Evolutionary conservation across 2,888 invertebrate species (phyloP).

Genomic region (Drosophila recens): DNA sequence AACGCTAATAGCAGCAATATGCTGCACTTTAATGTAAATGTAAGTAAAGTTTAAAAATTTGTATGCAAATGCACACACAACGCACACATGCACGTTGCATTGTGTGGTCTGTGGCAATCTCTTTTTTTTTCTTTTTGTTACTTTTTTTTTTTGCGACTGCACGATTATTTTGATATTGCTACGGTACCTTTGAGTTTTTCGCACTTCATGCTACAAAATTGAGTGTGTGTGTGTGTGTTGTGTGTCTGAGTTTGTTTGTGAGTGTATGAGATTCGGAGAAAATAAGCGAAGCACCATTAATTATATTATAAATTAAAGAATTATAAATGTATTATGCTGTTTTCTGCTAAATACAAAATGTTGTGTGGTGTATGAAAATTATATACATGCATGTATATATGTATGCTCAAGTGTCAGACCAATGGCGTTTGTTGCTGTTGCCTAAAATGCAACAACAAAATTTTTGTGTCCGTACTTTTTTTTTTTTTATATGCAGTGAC

Average conservation of each 20-base stretch:
- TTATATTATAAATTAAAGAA: conserved; percentile 21
- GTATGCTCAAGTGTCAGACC: conserved; percentile 15
- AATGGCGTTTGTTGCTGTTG: conserved; percentile 53
- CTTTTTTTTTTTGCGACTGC: conserved; percentile 58
- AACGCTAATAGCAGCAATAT: conserved; percentile 47
- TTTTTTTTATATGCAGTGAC: conserved; percentile 32
- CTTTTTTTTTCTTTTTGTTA: conserved; percentile 42
- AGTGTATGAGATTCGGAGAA: conserved; percentile 31
- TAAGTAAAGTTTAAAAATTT: conserved; percentile 39
- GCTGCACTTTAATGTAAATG: conserved; percentile 44
- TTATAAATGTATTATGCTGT: conserved; percentile 20
- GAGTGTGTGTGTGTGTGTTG: conserved; percentile 24
- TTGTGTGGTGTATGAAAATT: conserved; percentile 12
- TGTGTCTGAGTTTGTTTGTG: conserved; percentile 18
- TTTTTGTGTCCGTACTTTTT: conserved; percentile 31
- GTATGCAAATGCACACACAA: conserved; percentile 33
- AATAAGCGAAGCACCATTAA: conserved; percentile 33
- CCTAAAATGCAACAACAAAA: conserved; percentile 39
- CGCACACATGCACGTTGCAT: conserved; percentile 47
- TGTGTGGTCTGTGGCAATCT: conserved; percentile 60
- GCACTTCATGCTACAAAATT: conserved; percentile 40
- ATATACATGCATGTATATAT: conserved; percentile 16
- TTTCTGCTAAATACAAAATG: conserved; percentile 30
- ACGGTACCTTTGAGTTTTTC: conserved; percentile 51
- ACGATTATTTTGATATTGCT: conserved; percentile 56